Percentiles rank a stretch among this genome's conserved stretches.
Conservation (phyloP, 2,888 invertebrate genomes). For the Steinernema hermaphroditum region DNA sequence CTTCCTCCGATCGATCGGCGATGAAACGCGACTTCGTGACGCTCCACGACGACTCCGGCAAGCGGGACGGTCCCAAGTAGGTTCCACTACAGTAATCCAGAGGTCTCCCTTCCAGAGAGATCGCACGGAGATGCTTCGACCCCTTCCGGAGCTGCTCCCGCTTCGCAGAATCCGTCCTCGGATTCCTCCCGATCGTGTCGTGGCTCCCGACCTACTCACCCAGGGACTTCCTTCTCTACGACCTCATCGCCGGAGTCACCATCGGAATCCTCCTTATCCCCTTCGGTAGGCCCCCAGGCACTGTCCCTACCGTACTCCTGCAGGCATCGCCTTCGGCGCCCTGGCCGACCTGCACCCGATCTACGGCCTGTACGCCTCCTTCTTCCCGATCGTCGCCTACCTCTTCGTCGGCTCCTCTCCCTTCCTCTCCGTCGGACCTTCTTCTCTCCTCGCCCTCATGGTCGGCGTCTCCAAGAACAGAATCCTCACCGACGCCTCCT, state of each 20-base stretch:
- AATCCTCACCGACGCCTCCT: slow-evolving; percentile 13
- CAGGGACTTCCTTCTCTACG: slow-evolving; percentile 73
- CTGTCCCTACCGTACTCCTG: background rate
- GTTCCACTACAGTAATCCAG: background rate
- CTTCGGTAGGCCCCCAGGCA: slow-evolving; percentile 72
- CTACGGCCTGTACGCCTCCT: slow-evolving; percentile 79
- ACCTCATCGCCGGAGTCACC: slow-evolving; percentile 80
- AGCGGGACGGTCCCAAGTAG: background rate
- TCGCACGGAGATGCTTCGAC: background rate
- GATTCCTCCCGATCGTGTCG: slow-evolving; percentile 56
- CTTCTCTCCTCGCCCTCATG: slow-evolving; percentile 14
- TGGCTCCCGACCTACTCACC: slow-evolving; percentile 62
- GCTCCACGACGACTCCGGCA: background rate
- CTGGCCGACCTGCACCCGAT: slow-evolving; percentile 69
- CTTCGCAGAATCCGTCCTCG: background rate
- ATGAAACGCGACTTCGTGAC: slow-evolving; percentile 24
- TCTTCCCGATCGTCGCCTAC: slow-evolving; percentile 85
- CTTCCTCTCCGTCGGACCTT: slow-evolving; percentile 22
- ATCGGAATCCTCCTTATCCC: slow-evolving; percentile 86
- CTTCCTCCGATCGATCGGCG: background rate
- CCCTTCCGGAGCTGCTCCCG: background rate
- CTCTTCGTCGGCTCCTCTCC: slow-evolving; percentile 77
- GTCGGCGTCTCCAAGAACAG: slow-evolving; percentile 27
- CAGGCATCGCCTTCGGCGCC: slow-evolving; percentile 70
- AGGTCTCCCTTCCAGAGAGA: background rate